phyloP scores from a whole-genome alignment of 2,797 vertebrate genomes.

The Jordanella pulchra region DNA sequence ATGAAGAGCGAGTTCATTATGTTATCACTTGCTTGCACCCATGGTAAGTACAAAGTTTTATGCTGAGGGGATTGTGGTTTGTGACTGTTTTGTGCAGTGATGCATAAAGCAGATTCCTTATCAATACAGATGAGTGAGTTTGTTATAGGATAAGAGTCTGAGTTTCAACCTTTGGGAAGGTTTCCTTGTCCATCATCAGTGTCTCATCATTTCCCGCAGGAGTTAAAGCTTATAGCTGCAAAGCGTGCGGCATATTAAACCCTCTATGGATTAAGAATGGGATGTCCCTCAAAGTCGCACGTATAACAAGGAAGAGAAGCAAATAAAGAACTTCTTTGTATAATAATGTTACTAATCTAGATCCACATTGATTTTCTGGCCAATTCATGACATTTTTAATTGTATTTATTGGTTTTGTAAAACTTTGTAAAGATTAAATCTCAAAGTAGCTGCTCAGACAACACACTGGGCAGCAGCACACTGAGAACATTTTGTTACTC shows the following conservation, averaged over 20 bases:
- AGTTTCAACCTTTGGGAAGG: neutral
- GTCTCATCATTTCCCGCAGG: neutral
- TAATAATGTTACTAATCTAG: neutral
- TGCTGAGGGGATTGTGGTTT: neutral
- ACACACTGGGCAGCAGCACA: neutral
- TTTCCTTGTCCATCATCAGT: neutral
- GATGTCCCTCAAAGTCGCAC: neutral
- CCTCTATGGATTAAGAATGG: neutral
- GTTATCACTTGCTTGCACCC: no score
- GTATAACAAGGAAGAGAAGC: neutral
- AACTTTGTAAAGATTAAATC: neutral
- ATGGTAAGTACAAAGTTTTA: neutral
- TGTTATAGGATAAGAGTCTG: neutral
- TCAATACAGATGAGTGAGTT: neutral
- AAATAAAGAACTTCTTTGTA: neutral
- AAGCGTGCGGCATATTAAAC: neutral
- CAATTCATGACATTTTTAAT: neutral
- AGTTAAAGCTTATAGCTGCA: neutral
- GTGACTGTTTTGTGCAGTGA: neutral
- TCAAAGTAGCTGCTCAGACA: neutral
- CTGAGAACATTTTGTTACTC: neutral
- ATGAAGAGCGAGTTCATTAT: neutral
- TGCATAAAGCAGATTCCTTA: neutral
- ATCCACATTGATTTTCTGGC: conserved; percentile 1
- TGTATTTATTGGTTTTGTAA: neutral